Conservation (phyloP, 2,113 vertebrate genomes). For the Hemicordylus capensis region DNA sequence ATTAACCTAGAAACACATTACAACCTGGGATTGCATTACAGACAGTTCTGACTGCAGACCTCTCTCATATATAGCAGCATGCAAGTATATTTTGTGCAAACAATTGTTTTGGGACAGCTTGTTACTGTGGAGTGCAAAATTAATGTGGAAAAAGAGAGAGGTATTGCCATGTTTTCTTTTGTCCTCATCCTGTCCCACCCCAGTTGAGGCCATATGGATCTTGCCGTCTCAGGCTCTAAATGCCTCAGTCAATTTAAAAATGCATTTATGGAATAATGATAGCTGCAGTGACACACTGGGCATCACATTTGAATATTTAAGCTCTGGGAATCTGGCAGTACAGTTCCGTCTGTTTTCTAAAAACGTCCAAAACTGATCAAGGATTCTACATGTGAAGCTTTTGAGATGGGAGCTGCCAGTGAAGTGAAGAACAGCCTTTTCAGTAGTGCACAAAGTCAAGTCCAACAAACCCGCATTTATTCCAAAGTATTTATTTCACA, state of each 20-base stretch:
- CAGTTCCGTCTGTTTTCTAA: neutral
- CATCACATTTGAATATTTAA: no score
- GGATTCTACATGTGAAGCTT: neutral
- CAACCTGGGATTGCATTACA: no score
- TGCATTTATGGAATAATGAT: neutral
- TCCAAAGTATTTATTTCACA: constrained; percentile 78
- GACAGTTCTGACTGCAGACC: neutral
- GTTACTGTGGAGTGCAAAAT: neutral
- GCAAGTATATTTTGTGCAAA: neutral
- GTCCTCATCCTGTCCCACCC: no score
- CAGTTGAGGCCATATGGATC: neutral
- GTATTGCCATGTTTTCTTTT: neutral
- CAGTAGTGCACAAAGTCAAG: constrained; percentile 24
- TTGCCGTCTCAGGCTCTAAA: neutral
- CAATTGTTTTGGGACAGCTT: neutral
- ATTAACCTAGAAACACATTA: no score
- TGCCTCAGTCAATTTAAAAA: neutral
- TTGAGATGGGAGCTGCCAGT: neutral
- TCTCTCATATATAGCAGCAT: neutral
- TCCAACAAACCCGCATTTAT: constrained; percentile 33
- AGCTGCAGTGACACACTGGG: neutral
- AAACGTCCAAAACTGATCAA: neutral
- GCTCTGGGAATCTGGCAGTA: neutral
- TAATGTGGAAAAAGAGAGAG: neutral
- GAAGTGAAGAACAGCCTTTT: neutral